Conservation (phyloP, 2,113 vertebrate species). For the Argyrosomus japonicus region DNA sequence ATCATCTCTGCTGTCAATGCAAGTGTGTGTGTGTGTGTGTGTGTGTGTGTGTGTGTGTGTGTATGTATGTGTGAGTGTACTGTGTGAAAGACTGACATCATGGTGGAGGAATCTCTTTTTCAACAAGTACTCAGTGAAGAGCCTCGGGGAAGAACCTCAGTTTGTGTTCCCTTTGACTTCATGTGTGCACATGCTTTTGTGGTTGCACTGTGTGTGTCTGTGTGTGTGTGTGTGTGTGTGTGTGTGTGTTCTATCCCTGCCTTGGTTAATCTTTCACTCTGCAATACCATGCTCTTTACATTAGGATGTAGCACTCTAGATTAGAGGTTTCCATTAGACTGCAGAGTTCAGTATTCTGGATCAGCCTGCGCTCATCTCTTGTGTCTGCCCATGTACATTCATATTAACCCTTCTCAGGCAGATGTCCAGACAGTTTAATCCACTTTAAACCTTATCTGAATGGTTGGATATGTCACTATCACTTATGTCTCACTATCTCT, state of each 20-base stretch:
- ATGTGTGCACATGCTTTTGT: constrained; percentile 49
- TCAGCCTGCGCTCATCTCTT: background rate
- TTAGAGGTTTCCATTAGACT: constrained; percentile 4
- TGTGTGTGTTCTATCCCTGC: background rate
- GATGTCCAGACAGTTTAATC: constrained; percentile 20
- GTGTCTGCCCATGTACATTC: background rate
- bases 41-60: constrained; percentile 13
- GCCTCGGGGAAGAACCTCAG: constrained; percentile 34
- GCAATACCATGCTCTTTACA: background rate
- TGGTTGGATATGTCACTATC: constrained; percentile 17
- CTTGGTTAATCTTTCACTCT: constrained; percentile 14
- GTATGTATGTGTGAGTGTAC: constrained; percentile 7
- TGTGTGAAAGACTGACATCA: constrained; percentile 57
- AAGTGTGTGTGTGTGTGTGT: constrained; percentile 10
- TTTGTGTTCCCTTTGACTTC: constrained; percentile 54
- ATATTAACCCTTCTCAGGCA: constrained; percentile 8
- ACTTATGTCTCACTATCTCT: constrained; percentile 23
- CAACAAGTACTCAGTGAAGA: constrained; percentile 41
- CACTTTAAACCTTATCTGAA: constrained; percentile 28
- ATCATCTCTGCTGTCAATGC: constrained; percentile 37
- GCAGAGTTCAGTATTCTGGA: constrained; percentile 7
- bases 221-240: constrained; percentile 17
- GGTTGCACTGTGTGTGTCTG: background rate
- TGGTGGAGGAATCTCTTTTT: constrained; percentile 60
- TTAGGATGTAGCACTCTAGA: background rate